Conservation (phyloP, 2,888 invertebrate genomes). For the Drosophila neotestacea region DNA sequence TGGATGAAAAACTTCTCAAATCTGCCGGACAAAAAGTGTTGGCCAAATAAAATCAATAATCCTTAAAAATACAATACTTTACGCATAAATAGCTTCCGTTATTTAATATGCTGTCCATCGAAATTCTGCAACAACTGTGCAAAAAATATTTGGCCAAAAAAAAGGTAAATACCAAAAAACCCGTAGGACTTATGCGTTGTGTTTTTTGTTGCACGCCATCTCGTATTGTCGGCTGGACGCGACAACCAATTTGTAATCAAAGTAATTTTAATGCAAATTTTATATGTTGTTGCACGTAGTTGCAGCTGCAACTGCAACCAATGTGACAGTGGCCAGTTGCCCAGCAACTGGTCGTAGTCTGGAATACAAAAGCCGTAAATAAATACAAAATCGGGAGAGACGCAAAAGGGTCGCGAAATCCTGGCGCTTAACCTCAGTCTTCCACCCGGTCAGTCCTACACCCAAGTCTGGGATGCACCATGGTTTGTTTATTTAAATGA, state of each 20-base stretch:
- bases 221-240: constrained; percentile 37
- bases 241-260: constrained; percentile 81
- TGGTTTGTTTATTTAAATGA: constrained; percentile 75
- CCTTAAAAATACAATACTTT: constrained; percentile 79
- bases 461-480: constrained; percentile 8
- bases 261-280: constrained; percentile 83
- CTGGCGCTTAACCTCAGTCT: constrained; percentile 47
- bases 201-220: constrained; percentile 34
- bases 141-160: constrained; percentile 19
- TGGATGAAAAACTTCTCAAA: constrained; percentile 28
- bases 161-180: constrained; percentile 19
- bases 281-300: constrained; percentile 62
- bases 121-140: constrained; percentile 18
- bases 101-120: constrained; percentile 47
- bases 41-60: constrained; percentile 75
- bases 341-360: constrained; percentile 1
- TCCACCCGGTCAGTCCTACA: neutral
- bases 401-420: constrained; percentile 44
- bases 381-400: constrained; percentile 51
- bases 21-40: constrained; percentile 40
- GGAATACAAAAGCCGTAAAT: constrained; percentile 54
- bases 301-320: constrained; percentile 42
- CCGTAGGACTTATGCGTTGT: constrained; percentile 45
- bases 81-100: constrained; percentile 64
- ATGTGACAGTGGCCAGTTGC: constrained; percentile 6